Conservation (phyloP, 1,140 invertebrate species). For the Dinoponera quadriceps region DNA sequence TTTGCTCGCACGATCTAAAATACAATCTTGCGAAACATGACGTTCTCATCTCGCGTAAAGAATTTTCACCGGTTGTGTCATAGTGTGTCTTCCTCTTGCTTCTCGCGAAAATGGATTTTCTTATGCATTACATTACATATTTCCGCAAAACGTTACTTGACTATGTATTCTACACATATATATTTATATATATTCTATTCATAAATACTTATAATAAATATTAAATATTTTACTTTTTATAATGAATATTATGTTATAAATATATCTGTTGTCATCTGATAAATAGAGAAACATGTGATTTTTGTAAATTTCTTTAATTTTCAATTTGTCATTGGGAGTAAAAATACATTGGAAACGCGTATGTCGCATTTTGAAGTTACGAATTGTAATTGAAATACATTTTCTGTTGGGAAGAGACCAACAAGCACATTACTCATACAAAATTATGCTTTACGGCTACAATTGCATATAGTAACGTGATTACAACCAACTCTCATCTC, state of each 20-base stretch:
- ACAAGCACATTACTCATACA: constrained; percentile 10
- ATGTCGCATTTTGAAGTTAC: neutral
- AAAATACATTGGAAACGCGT: neutral
- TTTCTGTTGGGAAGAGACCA: neutral
- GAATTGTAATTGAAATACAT: constrained; percentile 6
- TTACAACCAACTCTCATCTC: constrained; percentile 32
- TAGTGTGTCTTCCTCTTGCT: neutral
- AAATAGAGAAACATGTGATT: constrained; percentile 2
- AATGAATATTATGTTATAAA: no score
- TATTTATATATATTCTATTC: neutral
- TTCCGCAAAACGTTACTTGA: neutral
- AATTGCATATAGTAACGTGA: constrained; percentile 14
- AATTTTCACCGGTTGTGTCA: neutral
- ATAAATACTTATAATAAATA: no score
- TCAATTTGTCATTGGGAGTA: neutral
- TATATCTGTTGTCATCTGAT: no score
- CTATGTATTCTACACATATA: neutral
- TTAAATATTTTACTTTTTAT: no score
- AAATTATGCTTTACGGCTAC: constrained; percentile 26
- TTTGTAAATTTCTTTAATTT: neutral
- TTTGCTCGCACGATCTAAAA: neutral
- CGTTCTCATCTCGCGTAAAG: neutral
- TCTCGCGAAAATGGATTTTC: neutral
- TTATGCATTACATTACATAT: neutral
- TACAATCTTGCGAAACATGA: constrained; percentile 3